A percentile compares a stretch with the other conserved stretches of the same genome.
Evolutionary conservation across 1,140 invertebrate species (phyloP).

Genomic region (Dysdera silvatica): DNA sequence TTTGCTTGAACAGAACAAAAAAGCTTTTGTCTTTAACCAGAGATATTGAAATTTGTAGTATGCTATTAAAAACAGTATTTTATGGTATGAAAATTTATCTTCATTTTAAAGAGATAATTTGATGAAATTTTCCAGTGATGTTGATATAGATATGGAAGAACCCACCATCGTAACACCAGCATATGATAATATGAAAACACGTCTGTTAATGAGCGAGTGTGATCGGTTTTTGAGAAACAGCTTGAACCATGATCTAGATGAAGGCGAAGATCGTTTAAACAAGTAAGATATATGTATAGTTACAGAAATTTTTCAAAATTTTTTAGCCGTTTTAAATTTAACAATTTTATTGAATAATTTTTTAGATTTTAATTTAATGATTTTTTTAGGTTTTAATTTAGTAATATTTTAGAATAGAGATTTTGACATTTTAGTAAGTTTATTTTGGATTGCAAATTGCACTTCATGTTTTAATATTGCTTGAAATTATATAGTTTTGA

Average conservation of each 20-base stretch:
- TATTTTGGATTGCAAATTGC: not conserved
- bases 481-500: not conserved
- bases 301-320: conserved; percentile 23
- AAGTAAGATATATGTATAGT: conserved; percentile 46
- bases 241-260: conserved; percentile 52
- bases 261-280: conserved; percentile 62
- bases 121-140: not conserved
- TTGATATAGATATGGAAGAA: not conserved
- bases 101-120: not conserved
- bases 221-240: conserved; percentile 57
- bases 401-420: not conserved
- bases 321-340: no score
- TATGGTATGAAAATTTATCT: not conserved
- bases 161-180: no score
- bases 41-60: not conserved
- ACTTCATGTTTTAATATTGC: not conserved
- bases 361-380: no score
- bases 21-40: not conserved
- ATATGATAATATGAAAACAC: conserved; percentile 57
- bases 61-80: not conserved
- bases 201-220: conserved; percentile 63
- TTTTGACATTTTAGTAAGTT: not conserved
- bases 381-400: not conserved
- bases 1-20: not conserved
- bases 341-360: no score